Conservation (phyloP, 2,797 vertebrate species). For the Eulemur rubriventer region DNA sequence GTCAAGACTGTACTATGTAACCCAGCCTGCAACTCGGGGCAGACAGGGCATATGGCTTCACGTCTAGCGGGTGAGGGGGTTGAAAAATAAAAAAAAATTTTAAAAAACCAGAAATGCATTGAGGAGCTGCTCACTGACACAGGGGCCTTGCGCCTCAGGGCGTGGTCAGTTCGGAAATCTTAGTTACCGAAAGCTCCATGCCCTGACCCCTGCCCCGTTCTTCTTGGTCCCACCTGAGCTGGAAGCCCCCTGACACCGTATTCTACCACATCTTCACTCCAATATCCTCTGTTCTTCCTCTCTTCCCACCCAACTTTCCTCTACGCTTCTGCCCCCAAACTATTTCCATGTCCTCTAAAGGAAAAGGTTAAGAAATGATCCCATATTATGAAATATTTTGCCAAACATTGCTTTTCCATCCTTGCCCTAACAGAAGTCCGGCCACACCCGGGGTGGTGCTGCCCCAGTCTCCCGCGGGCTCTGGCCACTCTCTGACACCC, state of each 20-base stretch:
- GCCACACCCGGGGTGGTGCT: accelerated
- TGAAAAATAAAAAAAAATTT: neutral
- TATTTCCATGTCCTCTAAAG: neutral
- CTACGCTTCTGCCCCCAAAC: neutral
- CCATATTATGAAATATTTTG: neutral
- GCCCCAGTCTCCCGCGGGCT: neutral
- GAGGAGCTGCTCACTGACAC: neutral
- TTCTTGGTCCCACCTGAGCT: neutral
- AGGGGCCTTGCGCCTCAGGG: accelerated
- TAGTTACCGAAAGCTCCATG: too few relatives aligned
- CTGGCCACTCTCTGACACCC: neutral
- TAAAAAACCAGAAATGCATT: neutral
- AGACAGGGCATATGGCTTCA: accelerated
- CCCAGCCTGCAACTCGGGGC: neutral
- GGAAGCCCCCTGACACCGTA: too few relatives aligned
- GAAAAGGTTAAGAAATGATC: neutral
- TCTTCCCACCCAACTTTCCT: neutral
- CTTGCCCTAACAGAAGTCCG: neutral
- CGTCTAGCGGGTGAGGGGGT: neutral
- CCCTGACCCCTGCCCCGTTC: too few relatives aligned
- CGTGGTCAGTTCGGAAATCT: accelerated
- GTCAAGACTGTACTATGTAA: neutral
- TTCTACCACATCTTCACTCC: neutral
- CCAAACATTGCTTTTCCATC: too few relatives aligned
- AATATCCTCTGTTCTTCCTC: neutral